Evolutionary conservation across 2,888 invertebrate species (phyloP), one percentile per base, ranked within the genome.

Genomic region (Gasteruption jaculator): DNA sequence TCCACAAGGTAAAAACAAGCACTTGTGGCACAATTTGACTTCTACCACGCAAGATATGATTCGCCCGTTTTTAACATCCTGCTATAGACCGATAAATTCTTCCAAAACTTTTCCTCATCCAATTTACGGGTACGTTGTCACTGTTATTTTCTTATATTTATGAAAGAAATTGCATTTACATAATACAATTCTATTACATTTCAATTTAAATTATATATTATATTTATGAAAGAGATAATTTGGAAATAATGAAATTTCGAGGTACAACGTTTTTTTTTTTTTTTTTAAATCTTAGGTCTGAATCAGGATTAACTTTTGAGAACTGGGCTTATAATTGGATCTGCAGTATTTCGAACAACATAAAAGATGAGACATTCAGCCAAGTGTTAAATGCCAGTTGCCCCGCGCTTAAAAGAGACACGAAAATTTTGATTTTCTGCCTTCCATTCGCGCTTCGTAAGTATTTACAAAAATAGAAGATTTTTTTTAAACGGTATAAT

Each of bases 291-390:
- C 33, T 21, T 24, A 85, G 85, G 12, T 83, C 85, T 1, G 76
- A 76, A 31, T 75, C 77, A 35, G 83, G 83, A 4, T 77, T 81
- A 2, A 80, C 81, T 1, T 85, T 84, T 57, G 77, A 83, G 53
- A 78, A 79, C 49, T 90, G 89, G 90, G 80, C 86, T 3, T 82
- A 82, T 59, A 82, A 82, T 52, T 89, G 88, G 89, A 80, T 84
- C 0, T 78, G 79, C 25, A 82, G 82, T 49, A 70, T 89, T 48
- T 82, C 85, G 4, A 77, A 78, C 1, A 71, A 75, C 1, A 76
- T 87, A 24, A 75, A 79, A 14, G 75, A 79, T 0, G 75, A 79
- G 24, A 77, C 76, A 31, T 76, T 79, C 2, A 77, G 77, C 24
- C 76, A 77, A 36, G 71, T 87, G 12, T 63, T 90, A 20, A 77